Base-by-base conservation (phyloP, 2,113 vertebrate species). In the Pyxicephalus adspersus region DNA sequence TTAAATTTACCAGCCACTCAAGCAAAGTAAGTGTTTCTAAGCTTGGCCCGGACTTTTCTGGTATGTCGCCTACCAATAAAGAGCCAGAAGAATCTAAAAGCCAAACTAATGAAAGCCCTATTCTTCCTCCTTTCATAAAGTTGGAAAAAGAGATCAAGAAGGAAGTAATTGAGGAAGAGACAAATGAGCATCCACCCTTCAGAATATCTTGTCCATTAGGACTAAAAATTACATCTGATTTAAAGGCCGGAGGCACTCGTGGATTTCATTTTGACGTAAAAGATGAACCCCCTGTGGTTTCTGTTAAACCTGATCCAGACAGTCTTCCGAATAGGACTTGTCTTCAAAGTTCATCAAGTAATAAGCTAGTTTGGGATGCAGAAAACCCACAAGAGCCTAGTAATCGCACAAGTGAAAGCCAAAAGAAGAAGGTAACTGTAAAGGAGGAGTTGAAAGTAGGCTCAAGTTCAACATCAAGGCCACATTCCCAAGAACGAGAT, bases 1-100 rank as follows among this genome's bases (percentile, higher is more conserved):
- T 93, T 76, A 92, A 92, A 80, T 90, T 90, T 0, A 93, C 92
- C 20, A 91, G 92, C 54, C 94, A 90, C 28, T 26, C 70, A 2
- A 82, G 38, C 29, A 81, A 74, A 0, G 38, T 89, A 28, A 83
- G 87, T 0, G 0, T 84, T 7, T 89, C 89, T 50, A 88, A 58
- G 0, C 72, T 82, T 0, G 91, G 80, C 17, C 68, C 86, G 0
- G 88, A 87, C 19, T 64, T 84, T 0, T 83, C 88, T 1, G 85
- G 77, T 0, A 5, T 76, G 1, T 84, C 88, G 0, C 65, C 84
- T 7, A 3, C 71, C 51, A 64, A 80, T 13, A 18, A 65, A 3
- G 81, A 85, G 80, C 67, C 84, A 50, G 86, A 0, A 17, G 80
- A 45, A 0, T 52, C 80, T 0, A 11, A 28, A 20, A 3, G 67